phyloP scores from a whole-genome alignment of 2,888 invertebrate species.

The Andrena haemorrhoa region DNA sequence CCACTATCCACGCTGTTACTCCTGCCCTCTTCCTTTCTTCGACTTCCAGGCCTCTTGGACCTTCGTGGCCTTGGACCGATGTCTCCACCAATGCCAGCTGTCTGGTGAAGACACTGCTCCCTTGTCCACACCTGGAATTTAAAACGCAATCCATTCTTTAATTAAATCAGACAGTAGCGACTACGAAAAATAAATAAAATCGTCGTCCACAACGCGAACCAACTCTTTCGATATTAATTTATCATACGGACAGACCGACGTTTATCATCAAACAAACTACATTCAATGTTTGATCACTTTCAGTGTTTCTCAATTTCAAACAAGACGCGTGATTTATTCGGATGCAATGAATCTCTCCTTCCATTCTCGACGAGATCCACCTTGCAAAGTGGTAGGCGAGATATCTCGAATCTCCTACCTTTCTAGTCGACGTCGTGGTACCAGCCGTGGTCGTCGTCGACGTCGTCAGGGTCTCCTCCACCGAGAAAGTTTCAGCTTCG shows the following conservation, averaged over 20 bases:
- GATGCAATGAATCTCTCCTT: background rate
- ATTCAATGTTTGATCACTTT: no score
- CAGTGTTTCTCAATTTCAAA: no score
- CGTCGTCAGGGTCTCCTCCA: slow-evolving; percentile 77
- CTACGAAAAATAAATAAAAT: no score
- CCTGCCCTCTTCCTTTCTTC: slow-evolving; percentile 85
- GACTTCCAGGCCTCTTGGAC: slow-evolving; percentile 83
- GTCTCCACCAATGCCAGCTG: slow-evolving; percentile 86
- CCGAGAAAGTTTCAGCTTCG: slow-evolving; percentile 81
- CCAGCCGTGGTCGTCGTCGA: slow-evolving; percentile 52
- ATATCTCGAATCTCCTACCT: slow-evolving; percentile 50
- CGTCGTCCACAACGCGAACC: no score
- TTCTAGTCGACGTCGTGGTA: slow-evolving; percentile 85
- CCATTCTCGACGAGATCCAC: background rate
- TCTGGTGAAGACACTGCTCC: slow-evolving; percentile 88
- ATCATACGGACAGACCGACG: no score
- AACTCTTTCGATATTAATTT: no score
- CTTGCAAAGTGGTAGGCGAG: no score
- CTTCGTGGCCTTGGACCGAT: slow-evolving; percentile 86
- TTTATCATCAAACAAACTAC: no score
- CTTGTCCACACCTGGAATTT: slow-evolving; percentile 88
- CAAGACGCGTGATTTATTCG: no score
- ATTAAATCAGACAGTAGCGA: background rate
- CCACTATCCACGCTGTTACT: slow-evolving; percentile 86
- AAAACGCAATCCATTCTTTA: slow-evolving; percentile 66